Percentiles rank a stretch among this genome's conserved stretches.
Conservation (phyloP, 2,888 invertebrate species). For the Halocaridina rubra region DNA sequence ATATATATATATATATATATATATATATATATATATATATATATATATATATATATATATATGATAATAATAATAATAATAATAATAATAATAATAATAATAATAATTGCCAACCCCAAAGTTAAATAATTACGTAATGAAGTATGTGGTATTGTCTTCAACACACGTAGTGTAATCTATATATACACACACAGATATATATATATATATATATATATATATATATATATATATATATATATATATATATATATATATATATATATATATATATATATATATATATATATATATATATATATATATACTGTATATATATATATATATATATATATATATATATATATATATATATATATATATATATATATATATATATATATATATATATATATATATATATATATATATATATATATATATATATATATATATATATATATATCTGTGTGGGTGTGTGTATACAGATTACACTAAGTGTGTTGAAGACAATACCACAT, state of each 20-base stretch:
- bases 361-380: constrained; percentile 21
- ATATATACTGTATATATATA: too few species aligned
- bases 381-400: constrained; percentile 21
- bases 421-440: background rate
- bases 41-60: too few species aligned
- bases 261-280: background rate
- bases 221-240: background rate
- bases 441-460: too few species aligned
- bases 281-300: background rate
- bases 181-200: background rate
- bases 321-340: constrained; percentile 7
- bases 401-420: constrained; percentile 19
- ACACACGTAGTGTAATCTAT: background rate
- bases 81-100: background rate
- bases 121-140: too few species aligned
- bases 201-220: background rate
- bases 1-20: background rate
- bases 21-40: constrained; percentile 5
- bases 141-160: background rate
- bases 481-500: background rate
- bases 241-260: background rate
- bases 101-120: background rate
- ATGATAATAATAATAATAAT: too few species aligned
- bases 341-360: constrained; percentile 10
- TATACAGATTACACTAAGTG: too few species aligned